phyloP scores from a whole-genome alignment of 2,888 invertebrate genomes.

The Hyposoter didymator region DNA sequence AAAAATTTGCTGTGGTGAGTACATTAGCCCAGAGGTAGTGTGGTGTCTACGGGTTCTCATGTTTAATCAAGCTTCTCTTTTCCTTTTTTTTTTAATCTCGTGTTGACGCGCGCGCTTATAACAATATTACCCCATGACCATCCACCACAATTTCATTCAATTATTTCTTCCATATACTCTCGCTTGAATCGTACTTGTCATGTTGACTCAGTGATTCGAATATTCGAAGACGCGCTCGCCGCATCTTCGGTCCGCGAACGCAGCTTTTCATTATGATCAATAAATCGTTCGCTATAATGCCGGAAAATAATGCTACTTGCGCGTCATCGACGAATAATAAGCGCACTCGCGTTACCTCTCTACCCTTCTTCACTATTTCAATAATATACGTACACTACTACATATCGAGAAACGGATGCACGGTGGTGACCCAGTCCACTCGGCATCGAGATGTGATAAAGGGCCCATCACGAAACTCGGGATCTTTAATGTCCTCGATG shows the following conservation, averaged over 20 bases:
- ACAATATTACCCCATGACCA: conserved; percentile 47
- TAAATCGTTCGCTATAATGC: background rate
- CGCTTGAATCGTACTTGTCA: conserved; percentile 60
- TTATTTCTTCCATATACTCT: conserved; percentile 22
- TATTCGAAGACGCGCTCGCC: conserved; percentile 23
- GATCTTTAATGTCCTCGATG: conserved; percentile 28
- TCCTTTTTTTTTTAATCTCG: conserved; percentile 29
- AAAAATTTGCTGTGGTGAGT: too few relatives aligned
- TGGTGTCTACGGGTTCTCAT: background rate
- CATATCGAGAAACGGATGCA: conserved; percentile 83
- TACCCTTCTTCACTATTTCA: conserved; percentile 11
- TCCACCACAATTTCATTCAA: conserved; percentile 21
- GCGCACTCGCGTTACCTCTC: conserved; percentile 60
- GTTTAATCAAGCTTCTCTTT: conserved; percentile 28
- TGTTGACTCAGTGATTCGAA: conserved; percentile 48
- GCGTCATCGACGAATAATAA: conserved; percentile 28
- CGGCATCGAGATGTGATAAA: conserved; percentile 68
- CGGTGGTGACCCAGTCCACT: conserved; percentile 74
- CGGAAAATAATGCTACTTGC: conserved; percentile 14
- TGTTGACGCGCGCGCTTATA: conserved; percentile 42
- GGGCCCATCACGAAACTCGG: conserved; percentile 61
- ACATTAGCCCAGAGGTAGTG: too few relatives aligned
- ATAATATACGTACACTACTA: conserved; percentile 78
- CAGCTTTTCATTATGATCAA: conserved; percentile 27
- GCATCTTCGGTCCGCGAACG: conserved; percentile 6